Conservation (phyloP, 2,888 invertebrate species). For the Clivina fossor region DNA sequence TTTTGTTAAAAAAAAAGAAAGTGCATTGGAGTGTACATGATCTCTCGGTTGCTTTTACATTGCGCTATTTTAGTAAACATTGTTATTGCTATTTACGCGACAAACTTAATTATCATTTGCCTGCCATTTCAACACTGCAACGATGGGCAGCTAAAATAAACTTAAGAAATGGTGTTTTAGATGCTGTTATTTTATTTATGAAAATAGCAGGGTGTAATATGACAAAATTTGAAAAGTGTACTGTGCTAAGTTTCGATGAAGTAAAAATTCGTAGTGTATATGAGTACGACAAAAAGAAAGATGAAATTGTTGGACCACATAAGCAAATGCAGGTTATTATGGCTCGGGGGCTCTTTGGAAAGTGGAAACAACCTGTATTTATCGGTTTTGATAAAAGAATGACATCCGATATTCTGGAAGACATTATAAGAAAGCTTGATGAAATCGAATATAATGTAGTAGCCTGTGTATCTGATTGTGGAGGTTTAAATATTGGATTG, state of each 20-base stretch:
- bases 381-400: constrained; percentile 44
- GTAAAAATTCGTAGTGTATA: constrained; percentile 37
- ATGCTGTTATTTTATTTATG: constrained; percentile 36
- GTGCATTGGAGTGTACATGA: constrained; percentile 33
- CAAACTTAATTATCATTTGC: constrained; percentile 22
- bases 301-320: constrained; percentile 42
- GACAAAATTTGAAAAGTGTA: constrained; percentile 30
- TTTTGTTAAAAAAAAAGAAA: constrained; percentile 27
- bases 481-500: constrained; percentile 12
- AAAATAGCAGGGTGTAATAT: constrained; percentile 30
- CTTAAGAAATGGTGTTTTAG: constrained; percentile 37
- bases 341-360: constrained; percentile 39
- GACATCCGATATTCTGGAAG: constrained; percentile 39
- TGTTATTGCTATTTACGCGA: constrained; percentile 32
- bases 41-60: constrained; percentile 31
- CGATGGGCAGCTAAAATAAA: constrained; percentile 40
- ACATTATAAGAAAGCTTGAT: constrained; percentile 38
- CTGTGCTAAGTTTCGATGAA: constrained; percentile 40
- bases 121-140: constrained; percentile 36
- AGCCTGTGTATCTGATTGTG: constrained; percentile 42
- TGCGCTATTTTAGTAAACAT: constrained; percentile 36
- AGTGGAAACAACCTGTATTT: constrained; percentile 43
- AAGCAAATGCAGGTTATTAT: constrained; percentile 42
- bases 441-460: constrained; percentile 42
- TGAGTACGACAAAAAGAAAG: constrained; percentile 39